Percentiles rank a stretch among this genome's conserved stretches.
phyloP scores from a whole-genome alignment of 2,113 vertebrate species.

The rabbit (Oryctolagus cuniculus) region mOryCun1.1 NC_091436.1:74967501-74968000 shows the following conservation, averaged over 20 bases:
- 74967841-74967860: slow-evolving; percentile 11
- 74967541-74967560: not conserved
- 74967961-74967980: not conserved
- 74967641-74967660: not conserved
- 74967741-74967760: slow-evolving; percentile 6
- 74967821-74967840: slow-evolving; percentile 32
- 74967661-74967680: not conserved
- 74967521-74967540: slow-evolving; percentile 35
- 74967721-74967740: slow-evolving; percentile 40
- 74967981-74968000: not conserved
- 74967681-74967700: not conserved
- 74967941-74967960: not conserved
- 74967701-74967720: slow-evolving; percentile 6
- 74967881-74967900: slow-evolving; percentile 8
- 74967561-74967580: slow-evolving; percentile 29
- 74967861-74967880: not conserved
- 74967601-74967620: not conserved
- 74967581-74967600: not conserved
- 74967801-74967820: not conserved
- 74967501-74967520: slow-evolving; percentile 53
- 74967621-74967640: not conserved
- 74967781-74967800: slow-evolving; percentile 31
- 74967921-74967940: not conserved
- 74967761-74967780: slow-evolving; percentile 32
- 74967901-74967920: not conserved